Evolutionary conservation across 2,113 vertebrate species (phyloP).

Genomic region (Mohoua ochrocephala): DNA sequence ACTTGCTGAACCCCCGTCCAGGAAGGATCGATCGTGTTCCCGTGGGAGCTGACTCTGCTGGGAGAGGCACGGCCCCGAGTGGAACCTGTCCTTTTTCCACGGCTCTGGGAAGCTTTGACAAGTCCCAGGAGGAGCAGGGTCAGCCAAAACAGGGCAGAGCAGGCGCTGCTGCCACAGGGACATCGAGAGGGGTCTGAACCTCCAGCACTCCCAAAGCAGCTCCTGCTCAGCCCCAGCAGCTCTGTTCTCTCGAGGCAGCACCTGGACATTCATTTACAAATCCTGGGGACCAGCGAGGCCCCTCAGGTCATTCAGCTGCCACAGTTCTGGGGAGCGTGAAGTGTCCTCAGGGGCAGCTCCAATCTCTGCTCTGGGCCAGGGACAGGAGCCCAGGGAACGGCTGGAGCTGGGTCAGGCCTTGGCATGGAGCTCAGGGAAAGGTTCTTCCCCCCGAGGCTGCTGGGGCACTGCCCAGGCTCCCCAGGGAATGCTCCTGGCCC

Average conservation of each 20-base stretch:
- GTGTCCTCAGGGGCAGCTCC: not conserved
- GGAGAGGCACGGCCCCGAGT: not conserved
- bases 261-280: not conserved
- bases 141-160: not conserved
- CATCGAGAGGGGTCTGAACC: not conserved
- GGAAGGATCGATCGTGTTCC: rapidly evolving
- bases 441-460: not conserved
- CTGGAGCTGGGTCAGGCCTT: not conserved
- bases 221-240: not conserved
- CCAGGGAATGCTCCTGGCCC: not conserved
- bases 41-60: not conserved
- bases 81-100: not conserved
- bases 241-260: not conserved
- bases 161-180: not conserved
- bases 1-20: not conserved
- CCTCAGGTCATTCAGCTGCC: not conserved
- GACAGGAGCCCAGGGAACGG: not conserved
- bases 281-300: not conserved
- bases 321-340: not conserved
- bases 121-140: not conserved
- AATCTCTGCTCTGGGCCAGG: not conserved
- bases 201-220: not conserved
- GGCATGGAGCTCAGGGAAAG: not conserved
- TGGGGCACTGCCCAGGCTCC: not conserved
- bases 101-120: not conserved